A percentile compares a stretch with the other conserved stretches of the same genome.
Evolutionary conservation across 2,113 vertebrate species (phyloP).

Genomic region (Thymallus thymallus): DNA sequence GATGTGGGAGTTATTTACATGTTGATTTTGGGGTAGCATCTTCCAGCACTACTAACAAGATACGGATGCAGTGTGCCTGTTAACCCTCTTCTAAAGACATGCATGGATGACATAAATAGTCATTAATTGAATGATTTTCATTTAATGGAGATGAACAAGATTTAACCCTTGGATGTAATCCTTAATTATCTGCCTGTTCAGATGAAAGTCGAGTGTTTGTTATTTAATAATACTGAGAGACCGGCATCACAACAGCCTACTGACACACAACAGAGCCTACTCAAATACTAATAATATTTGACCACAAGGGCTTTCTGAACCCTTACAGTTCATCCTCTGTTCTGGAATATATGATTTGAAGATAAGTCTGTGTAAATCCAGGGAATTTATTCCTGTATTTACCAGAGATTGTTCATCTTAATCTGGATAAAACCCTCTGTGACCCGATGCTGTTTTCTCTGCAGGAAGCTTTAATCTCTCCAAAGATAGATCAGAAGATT

Average conservation of each 20-base stretch:
- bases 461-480: slow-evolving; percentile 30
- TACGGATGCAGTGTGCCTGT: background rate
- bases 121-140: slow-evolving; percentile 24
- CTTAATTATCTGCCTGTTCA: background rate
- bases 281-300: background rate
- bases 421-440: slow-evolving; percentile 45
- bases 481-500: slow-evolving; percentile 45
- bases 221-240: background rate
- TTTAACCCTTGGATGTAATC: slow-evolving; percentile 26
- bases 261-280: slow-evolving; percentile 22
- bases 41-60: no score
- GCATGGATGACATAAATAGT: background rate
- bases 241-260: background rate
- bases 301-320: background rate
- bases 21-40: no score
- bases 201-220: slow-evolving; percentile 2
- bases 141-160: background rate
- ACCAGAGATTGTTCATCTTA: slow-evolving; percentile 33
- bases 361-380: slow-evolving; percentile 16
- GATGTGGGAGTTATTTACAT: background rate
- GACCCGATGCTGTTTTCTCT: slow-evolving; percentile 49
- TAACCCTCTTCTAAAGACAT: background rate
- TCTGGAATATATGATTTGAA: slow-evolving; percentile 13
- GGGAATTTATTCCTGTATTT: slow-evolving; percentile 37
- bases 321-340: background rate